phyloP scores from a whole-genome alignment of 2,888 invertebrate species.

The Lumbricus terrestris region DNA sequence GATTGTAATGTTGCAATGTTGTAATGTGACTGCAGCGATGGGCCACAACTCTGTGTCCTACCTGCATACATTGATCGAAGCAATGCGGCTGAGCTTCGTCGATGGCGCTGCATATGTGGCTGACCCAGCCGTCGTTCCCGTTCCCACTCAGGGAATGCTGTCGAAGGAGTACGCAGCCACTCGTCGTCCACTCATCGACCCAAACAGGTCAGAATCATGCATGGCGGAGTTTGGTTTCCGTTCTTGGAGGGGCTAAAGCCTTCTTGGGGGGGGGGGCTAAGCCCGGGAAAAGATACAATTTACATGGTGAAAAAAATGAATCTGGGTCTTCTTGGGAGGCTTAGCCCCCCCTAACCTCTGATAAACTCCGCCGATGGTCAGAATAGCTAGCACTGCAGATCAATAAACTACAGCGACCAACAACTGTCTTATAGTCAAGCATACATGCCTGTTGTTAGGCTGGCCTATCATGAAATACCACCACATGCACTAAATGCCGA shows the following conservation, averaged over 20 bases:
- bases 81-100: conserved; percentile 56
- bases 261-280: too few species aligned
- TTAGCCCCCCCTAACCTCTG: too few species aligned
- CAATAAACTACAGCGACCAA: neutral
- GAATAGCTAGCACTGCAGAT: neutral
- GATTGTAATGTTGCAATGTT: neutral
- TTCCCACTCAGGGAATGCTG: conserved; percentile 51
- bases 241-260: too few species aligned
- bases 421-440: too few species aligned
- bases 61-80: conserved; percentile 58
- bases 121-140: conserved; percentile 49
- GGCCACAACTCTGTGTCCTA: conserved; percentile 57
- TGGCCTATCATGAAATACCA: too few species aligned
- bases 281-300: too few species aligned
- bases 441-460: too few species aligned
- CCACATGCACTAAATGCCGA: too few species aligned
- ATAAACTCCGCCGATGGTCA: too few species aligned
- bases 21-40: conserved; percentile 42
- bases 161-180: conserved; percentile 54
- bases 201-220: conserved; percentile 45
- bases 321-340: too few species aligned
- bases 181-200: conserved; percentile 50
- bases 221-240: too few species aligned
- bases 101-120: conserved; percentile 54
- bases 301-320: too few species aligned